Base-by-base conservation (phyloP, 2,888 invertebrate species). In the Lacanobia wlatinum region DNA sequence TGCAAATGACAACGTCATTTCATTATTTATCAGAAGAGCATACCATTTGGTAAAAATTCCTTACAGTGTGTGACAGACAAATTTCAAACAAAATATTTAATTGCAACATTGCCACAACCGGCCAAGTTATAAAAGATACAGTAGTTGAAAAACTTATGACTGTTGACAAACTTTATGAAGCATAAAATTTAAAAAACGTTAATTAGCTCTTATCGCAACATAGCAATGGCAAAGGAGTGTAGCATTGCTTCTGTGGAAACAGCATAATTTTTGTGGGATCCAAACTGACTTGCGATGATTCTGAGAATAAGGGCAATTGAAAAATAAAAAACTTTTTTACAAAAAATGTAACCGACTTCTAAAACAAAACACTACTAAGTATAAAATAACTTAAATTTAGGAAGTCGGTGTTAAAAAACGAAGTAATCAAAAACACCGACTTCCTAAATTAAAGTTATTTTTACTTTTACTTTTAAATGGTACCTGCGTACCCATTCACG, bases 41-140 rank as follows among this genome's bases (percentile, higher is more conserved):
- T 38, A 28, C 23, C 38, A 59, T 59, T 72, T 40, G n/a, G 64
- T 73, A 53, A 53, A 73, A 48, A 73, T 73, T 60, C 59, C 48
- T 12, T 52, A 2, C 2, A 18, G 18, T 28, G 58, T 52, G 48
- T 50, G 40, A 6, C 59, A 14, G 55, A 55, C 23, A 28, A 34
- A 23, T 60, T 61, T 21, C 28, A 1, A 62, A 43, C 28, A 72
- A 50, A 62, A 56, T 34, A 50, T 40, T 48, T 18, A 40, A 55
- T 70, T 61, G 61, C 40, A 53, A 40, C 40, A 28, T n/a, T 34
- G 34, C 34, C 34, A 34, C 34, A 34, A 34, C 34, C 6, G 6
- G 34, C 34, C 4, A 34, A 34, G 34, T 34, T 6, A 34, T 34
- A 6, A 34, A 34, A 34, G 34, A 34, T 34, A 34, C 34, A 34